phyloP scores from a whole-genome alignment of 2,113 vertebrate genomes.

The Herpetotheres cachinnans region DNA sequence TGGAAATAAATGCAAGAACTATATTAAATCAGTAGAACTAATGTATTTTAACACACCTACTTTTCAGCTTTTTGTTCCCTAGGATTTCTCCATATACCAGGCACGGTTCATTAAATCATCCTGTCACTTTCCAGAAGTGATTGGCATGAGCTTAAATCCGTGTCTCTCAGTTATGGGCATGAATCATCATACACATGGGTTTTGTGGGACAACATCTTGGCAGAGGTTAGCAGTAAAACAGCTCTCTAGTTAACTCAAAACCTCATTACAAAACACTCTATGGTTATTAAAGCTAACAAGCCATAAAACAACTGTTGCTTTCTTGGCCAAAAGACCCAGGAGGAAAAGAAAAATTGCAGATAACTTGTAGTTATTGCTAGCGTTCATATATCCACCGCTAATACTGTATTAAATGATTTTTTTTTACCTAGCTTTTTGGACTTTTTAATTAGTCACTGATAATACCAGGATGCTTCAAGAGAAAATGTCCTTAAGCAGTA shows the following conservation, averaged over 20 bases:
- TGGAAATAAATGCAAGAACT: constrained; percentile 5
- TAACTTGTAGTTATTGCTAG: neutral
- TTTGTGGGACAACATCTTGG: constrained; percentile 23
- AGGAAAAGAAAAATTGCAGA: neutral
- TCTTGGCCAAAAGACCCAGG: neutral
- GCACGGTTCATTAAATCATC: neutral
- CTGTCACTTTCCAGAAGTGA: constrained; percentile 8
- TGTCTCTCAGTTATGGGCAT: constrained; percentile 13
- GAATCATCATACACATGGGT: neutral
- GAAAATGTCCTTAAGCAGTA: neutral
- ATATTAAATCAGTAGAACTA: neutral
- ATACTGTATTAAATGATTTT: neutral
- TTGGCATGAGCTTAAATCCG: constrained; percentile 15
- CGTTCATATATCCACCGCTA: neutral
- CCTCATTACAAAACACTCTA: neutral
- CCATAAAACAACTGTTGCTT: neutral
- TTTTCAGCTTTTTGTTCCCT: neutral
- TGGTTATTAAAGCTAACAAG: neutral
- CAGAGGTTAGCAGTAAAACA: neutral
- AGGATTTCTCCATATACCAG: neutral
- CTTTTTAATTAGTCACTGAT: neutral
- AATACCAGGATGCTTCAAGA: neutral
- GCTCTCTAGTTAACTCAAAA: neutral
- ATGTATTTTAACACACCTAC: neutral
- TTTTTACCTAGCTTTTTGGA: neutral